Conservation (phyloP, 2,888 invertebrate species). For the Poecilus cupreus region DNA sequence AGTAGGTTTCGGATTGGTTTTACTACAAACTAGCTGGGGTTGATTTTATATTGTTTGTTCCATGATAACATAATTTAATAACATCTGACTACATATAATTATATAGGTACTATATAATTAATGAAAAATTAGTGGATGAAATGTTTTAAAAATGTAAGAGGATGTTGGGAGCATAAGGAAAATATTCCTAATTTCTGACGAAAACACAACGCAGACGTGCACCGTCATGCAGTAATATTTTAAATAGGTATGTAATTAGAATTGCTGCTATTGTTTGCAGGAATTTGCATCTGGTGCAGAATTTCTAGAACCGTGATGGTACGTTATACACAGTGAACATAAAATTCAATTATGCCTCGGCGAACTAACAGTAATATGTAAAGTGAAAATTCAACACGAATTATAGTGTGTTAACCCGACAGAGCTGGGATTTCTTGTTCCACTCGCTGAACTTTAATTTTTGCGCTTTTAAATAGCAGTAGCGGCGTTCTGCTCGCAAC, state of each 20-base stretch:
- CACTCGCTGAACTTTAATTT: constrained; percentile 22
- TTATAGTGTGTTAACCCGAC: constrained; percentile 49
- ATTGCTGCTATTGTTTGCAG: constrained; percentile 52
- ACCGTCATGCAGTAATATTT: constrained; percentile 13
- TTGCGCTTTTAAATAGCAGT: constrained; percentile 17
- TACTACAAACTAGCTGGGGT: too few species aligned
- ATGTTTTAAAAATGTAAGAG: too few species aligned
- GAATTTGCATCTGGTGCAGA: constrained; percentile 56
- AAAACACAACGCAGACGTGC: neutral
- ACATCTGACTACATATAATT: too few species aligned
- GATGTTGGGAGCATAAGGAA: neutral
- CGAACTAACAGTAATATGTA: constrained; percentile 44
- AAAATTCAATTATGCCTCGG: constrained; percentile 53
- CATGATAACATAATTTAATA: too few species aligned
- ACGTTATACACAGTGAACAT: constrained; percentile 41
- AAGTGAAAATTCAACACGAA: constrained; percentile 53
- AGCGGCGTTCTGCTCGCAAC: neutral
- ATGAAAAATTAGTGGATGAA: too few species aligned
- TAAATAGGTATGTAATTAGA: constrained; percentile 55
- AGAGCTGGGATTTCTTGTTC: constrained; percentile 43
- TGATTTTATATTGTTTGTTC: too few species aligned
- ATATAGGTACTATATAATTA: too few species aligned
- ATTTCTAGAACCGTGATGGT: constrained; percentile 40
- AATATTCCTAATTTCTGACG: neutral
- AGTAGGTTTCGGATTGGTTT: too few species aligned